These are phyloP conservation scores for Cryptoleucopteryx plumbea DNA, from an alignment of 2,113 vertebrate species.

Conservation along the genomic window DNA sequence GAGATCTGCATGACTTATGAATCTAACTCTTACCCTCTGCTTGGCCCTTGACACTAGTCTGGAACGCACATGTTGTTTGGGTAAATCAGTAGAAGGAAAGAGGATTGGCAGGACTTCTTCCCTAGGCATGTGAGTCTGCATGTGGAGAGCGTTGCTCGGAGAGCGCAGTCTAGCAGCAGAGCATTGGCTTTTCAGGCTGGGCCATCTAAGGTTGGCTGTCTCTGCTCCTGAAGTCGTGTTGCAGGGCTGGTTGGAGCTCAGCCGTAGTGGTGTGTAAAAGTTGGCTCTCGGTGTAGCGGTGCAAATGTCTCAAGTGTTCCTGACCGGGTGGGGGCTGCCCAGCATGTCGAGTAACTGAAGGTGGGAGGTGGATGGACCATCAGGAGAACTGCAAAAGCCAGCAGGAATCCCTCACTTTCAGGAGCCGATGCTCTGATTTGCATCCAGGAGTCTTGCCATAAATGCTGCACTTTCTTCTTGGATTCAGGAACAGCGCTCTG, in stretches of 20 bases:
- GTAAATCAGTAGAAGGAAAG: background rate
- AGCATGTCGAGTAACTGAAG: accelerated
- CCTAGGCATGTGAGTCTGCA: background rate
- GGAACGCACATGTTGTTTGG: conserved; percentile 14
- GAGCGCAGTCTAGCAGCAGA: accelerated
- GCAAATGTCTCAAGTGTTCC: background rate
- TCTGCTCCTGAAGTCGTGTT: accelerated
- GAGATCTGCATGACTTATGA: background rate
- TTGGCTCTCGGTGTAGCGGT: background rate
- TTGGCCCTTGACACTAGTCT: conserved; percentile 34
- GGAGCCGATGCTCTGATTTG: background rate
- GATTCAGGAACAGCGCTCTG: background rate
- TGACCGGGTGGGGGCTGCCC: background rate
- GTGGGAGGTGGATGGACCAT: background rate
- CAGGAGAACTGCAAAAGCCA: background rate
- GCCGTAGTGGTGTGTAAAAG: background rate
- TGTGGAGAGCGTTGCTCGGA: accelerated
- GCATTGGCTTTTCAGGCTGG: accelerated
- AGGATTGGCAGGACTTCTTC: background rate
- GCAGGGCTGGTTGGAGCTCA: background rate
- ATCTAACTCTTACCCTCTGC: background rate
- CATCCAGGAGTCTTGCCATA: background rate
- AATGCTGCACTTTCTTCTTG: background rate
- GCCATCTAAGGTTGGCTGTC: accelerated
- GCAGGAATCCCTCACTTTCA: background rate